Percentiles rank a stretch among this genome's conserved stretches.
Conservation (phyloP, 23 tunicate genomes). For the Ciona savignyi region DNA sequence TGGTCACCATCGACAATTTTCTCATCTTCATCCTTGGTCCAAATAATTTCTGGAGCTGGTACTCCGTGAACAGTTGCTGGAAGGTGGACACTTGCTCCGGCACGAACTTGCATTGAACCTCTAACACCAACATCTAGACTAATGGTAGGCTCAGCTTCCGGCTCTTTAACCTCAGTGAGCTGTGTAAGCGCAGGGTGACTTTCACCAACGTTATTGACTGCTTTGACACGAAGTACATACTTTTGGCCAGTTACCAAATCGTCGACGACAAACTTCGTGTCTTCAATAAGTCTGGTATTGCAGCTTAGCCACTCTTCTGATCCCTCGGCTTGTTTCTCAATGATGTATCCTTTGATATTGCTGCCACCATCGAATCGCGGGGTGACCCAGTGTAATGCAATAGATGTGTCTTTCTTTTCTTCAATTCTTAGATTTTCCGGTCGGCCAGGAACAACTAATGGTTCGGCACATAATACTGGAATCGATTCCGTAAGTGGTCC, state of each 20-base stretch:
- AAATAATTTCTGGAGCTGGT: conserved; percentile 71
- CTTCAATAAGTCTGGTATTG: conserved; percentile 16
- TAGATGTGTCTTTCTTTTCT: conserved; percentile 53
- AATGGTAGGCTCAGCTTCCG: conserved; percentile 67
- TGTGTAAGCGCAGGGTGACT: conserved; percentile 66
- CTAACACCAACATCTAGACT: conserved; percentile 65
- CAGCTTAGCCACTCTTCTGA: conserved; percentile 57
- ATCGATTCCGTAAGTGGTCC: conserved; percentile 66
- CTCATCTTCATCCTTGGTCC: conserved; percentile 63
- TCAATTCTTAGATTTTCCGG: conserved; percentile 76
- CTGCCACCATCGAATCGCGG: conserved; percentile 91
- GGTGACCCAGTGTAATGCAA: conserved; percentile 60
- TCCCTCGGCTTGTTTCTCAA: conserved; percentile 53
- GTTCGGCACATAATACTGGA: conserved; percentile 80
- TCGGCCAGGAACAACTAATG: conserved; percentile 77
- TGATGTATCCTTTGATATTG: conserved; percentile 60
- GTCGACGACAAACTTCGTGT: conserved; percentile 31
- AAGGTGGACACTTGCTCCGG: conserved; percentile 49
- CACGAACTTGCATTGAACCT: conserved; percentile 60
- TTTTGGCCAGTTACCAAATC: conserved; percentile 55
- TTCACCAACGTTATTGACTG: conserved; percentile 77
- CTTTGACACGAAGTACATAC: conserved; percentile 64
- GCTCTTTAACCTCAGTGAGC: conserved; percentile 47
- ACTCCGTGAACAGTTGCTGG: conserved; percentile 67
- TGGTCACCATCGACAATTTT: conserved; percentile 19